phyloP scores from a whole-genome alignment of 2,888 invertebrate species.

The Tetranychus truncatus region DNA sequence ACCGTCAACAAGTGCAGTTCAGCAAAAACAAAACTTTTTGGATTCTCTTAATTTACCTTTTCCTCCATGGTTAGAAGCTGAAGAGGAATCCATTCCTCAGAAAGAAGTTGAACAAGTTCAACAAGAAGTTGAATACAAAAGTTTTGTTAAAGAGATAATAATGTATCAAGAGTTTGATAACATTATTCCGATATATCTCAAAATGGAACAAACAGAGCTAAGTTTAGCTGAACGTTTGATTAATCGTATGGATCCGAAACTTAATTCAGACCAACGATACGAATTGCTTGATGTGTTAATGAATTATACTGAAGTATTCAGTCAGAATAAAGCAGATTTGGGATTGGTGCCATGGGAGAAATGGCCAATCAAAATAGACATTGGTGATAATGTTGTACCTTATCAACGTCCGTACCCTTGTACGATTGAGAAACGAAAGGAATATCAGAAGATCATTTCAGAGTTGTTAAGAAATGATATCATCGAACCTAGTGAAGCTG shows the following conservation, averaged over 20 bases:
- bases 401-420: not conserved
- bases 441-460: not conserved
- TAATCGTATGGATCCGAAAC: not conserved
- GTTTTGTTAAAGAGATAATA: too few species aligned
- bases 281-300: not conserved
- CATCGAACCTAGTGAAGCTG: not conserved
- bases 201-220: not conserved
- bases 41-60: too few species aligned
- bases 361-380: not conserved
- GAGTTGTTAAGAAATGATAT: not conserved
- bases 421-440: not conserved
- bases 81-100: too few species aligned
- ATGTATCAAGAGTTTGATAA: too few species aligned
- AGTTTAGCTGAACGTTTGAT: not conserved
- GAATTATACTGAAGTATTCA: not conserved
- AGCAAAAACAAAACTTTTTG: too few species aligned
- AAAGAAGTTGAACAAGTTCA: too few species aligned
- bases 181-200: too few species aligned
- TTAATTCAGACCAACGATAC: not conserved
- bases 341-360: not conserved
- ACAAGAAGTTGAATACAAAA: too few species aligned
- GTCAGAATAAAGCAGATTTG: not conserved
- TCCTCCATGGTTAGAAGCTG: too few species aligned
- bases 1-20: too few species aligned
- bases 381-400: not conserved